phyloP scores from a whole-genome alignment of 2,113 vertebrate species.

The Ictalurus punctatus region DNA sequence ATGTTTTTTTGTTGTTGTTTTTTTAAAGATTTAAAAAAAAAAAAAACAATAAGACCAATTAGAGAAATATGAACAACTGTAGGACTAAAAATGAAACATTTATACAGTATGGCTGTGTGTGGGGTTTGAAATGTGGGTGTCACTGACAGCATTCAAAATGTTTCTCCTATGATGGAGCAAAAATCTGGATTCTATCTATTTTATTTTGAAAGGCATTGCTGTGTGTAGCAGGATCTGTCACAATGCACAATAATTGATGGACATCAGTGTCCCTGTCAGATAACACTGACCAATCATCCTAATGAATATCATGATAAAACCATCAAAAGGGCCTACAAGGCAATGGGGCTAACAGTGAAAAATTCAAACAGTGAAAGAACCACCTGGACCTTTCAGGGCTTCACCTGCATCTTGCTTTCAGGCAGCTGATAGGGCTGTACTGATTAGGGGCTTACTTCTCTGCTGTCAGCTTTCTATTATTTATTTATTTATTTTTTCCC shows the following conservation, averaged over 20 bases:
- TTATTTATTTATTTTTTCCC: slow-evolving; percentile 28
- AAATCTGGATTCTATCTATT: slow-evolving; percentile 38
- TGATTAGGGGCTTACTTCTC: slow-evolving; percentile 51
- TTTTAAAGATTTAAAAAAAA: background rate
- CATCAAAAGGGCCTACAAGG: background rate
- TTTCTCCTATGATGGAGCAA: slow-evolving; percentile 12
- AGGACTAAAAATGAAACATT: background rate
- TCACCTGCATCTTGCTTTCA: slow-evolving; percentile 41
- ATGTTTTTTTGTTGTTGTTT: too few relatives aligned
- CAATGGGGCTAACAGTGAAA: slow-evolving; percentile 10
- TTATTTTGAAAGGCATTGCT: slow-evolving; percentile 49
- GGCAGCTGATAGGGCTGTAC: slow-evolving; percentile 23
- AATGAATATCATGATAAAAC: slow-evolving; percentile 33
- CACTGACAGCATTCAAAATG: slow-evolving; percentile 9
- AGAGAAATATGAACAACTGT: background rate
- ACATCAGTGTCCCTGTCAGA: slow-evolving; percentile 23
- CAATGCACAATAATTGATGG: slow-evolving; percentile 31
- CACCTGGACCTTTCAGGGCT: slow-evolving; percentile 26
- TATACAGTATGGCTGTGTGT: background rate
- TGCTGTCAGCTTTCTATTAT: slow-evolving; percentile 45
- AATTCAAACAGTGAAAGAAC: slow-evolving; percentile 21
- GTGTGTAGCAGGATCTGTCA: slow-evolving; percentile 33
- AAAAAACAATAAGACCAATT: background rate
- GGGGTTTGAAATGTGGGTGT: slow-evolving; percentile 6
- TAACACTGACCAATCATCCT: slow-evolving; percentile 15